Evolutionary conservation across 1,140 invertebrate genomes (phyloP).

Genomic region (Magallana ariakensis): DNA sequence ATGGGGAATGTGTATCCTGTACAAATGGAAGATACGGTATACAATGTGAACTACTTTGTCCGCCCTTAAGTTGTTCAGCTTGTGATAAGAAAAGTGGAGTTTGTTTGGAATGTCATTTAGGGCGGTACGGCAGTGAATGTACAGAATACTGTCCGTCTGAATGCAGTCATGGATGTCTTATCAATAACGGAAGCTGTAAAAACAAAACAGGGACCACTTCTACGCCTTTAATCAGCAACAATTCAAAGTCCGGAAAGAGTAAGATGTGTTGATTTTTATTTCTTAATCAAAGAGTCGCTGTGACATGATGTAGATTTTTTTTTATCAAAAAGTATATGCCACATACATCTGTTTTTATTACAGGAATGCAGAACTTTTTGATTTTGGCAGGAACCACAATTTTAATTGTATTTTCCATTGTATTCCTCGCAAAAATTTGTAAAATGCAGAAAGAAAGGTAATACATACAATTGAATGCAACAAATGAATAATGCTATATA

Average conservation of each 20-base stretch:
- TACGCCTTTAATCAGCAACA: too few species aligned
- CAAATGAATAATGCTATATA: neutral
- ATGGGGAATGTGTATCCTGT: neutral
- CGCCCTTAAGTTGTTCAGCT: neutral
- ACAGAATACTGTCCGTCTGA: neutral
- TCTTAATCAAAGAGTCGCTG: too few species aligned
- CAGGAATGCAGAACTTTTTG: neutral
- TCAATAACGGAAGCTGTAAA: conserved; percentile 4
- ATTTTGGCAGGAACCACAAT: neutral
- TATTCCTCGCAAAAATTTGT: neutral
- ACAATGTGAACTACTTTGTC: neutral
- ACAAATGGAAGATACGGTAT: neutral
- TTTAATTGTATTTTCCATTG: neutral
- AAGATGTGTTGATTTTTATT: too few species aligned
- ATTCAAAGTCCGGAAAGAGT: too few species aligned
- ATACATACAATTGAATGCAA: neutral
- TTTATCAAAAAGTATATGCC: too few species aligned
- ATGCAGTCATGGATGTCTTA: neutral
- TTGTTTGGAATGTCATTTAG: neutral
- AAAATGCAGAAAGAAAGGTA: neutral
- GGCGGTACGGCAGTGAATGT: neutral
- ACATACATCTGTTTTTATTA: too few species aligned
- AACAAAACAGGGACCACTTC: neutral
- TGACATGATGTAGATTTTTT: too few species aligned
- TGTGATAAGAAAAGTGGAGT: neutral